Evolutionary conservation across 2,113 vertebrate species (phyloP), one percentile per base, ranked within the genome.

Genomic region (Neotragus moschatus): DNA sequence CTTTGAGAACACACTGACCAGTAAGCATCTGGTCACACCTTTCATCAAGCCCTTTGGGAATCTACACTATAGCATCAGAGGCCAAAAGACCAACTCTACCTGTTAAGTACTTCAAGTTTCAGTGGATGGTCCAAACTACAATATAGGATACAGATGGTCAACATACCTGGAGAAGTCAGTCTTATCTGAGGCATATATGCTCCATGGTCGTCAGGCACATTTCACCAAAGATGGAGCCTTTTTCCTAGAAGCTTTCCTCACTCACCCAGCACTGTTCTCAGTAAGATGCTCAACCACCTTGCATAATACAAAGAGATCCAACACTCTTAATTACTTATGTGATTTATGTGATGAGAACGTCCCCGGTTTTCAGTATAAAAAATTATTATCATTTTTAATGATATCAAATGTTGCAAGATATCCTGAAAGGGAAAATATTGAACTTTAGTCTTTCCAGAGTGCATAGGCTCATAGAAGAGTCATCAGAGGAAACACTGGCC

Each of bases 311-410:
- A n/a, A 8, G 30, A 63, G 47, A 91, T 30, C 6, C 86, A 53
- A 84, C 33, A 63, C 6, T 55, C 53, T 45, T 85, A 43, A 49
- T 61, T 77, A 94, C 21, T 77, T 87, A 70, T 12, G 26, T 63
- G 73, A 82, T 63, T 84, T 58, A 81, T n/a, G 51, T 43, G 25
- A 15, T 66, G 94, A 56, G 84, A 79, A 55, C 60, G 77, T 86
- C n/a, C 80, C 53, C 86, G 5, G 60, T 89, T 53, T 73, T 91
- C 39, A n/a, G 30, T n/a, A 33, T 33, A 80, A 80, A 80, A 17
- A 33, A 6, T 58, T 21, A 11, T 36, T 21, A 56, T 82, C 81
- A 80, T 92, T 51, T 73, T 5, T 43, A 93, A 45, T 13, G 17
- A 51, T 36, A 61, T 1, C 1, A 36, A 45, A 25, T 82, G 49